Evolutionary conservation across 2,797 vertebrate species (phyloP).

Genomic region (Amniataba percoides): DNA sequence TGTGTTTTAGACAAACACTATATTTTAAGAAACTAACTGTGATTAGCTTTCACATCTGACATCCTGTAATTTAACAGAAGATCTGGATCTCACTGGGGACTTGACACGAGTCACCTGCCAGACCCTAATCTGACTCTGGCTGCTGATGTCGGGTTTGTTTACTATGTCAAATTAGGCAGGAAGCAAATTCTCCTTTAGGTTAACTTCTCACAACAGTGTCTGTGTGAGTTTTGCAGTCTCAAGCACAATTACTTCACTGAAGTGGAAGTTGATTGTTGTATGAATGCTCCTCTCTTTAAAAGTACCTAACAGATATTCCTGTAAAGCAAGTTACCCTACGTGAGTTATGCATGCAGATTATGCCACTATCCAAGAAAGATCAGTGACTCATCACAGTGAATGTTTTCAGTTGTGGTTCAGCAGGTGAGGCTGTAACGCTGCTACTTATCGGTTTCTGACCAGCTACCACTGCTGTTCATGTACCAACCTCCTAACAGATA

Average conservation of each 20-base stretch:
- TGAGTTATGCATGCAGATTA: not conserved
- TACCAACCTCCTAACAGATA: not conserved
- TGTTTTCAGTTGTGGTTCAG: conserved; percentile 38
- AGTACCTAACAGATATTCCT: not conserved
- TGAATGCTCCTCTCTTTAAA: not conserved
- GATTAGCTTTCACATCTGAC: not conserved
- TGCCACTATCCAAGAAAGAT: not conserved
- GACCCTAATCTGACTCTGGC: conserved; percentile 17
- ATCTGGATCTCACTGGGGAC: not conserved
- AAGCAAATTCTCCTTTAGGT: not conserved
- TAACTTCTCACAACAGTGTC: not conserved
- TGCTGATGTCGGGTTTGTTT: conserved; percentile 1
- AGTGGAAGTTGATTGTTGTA: not conserved
- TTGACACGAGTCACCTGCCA: conserved; percentile 7
- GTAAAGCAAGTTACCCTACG: not conserved
- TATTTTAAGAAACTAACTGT: not conserved
- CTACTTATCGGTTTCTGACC: not conserved
- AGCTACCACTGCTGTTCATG: not conserved
- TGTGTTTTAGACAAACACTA: not conserved
- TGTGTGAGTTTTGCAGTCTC: no score
- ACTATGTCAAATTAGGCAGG: not conserved
- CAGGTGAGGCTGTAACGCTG: not conserved
- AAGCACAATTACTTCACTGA: no score
- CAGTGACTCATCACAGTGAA: conserved; percentile 4
- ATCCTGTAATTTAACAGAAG: not conserved